phyloP scores from a whole-genome alignment of 2,888 invertebrate species.

The Pomacea canaliculata region DNA sequence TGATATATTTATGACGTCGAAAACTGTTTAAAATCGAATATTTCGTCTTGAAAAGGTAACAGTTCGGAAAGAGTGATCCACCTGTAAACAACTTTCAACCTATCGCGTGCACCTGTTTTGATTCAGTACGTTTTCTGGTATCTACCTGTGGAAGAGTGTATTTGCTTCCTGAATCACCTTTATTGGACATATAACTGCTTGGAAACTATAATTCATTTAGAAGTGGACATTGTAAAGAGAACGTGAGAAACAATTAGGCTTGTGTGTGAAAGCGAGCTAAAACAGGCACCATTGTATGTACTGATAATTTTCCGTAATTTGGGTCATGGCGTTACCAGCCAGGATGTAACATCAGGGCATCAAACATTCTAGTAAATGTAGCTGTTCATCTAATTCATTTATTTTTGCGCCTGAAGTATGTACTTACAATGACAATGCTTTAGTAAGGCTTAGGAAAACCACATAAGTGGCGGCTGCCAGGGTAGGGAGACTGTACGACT shows the following conservation, averaged over 20 bases:
- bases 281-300: no score
- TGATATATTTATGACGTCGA: no score
- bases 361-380: not conserved
- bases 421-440: conserved; percentile 16
- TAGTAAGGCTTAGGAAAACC: not conserved
- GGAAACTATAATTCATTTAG: no score
- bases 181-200: no score
- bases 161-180: no score
- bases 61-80: not conserved
- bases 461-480: conserved; percentile 14
- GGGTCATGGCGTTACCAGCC: conserved; percentile 13
- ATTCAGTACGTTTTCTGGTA: not conserved
- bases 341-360: conserved; percentile 14
- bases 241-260: no score
- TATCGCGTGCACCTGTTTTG: conserved; percentile 17
- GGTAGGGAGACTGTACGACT: conserved; percentile 11
- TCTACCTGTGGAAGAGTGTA: no score
- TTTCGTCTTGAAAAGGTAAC: conserved; percentile 5
- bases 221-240: no score
- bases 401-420: not conserved
- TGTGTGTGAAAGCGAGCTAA: no score
- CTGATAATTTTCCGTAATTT: not conserved
- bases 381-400: not conserved
- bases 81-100: conserved; percentile 12
- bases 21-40: not conserved